A percentile compares a stretch with the other conserved stretches of the same genome.
These are phyloP conservation scores for Ophthalmolycus amberensis DNA, from an alignment of 2,113 vertebrate species.

Conservation along the genomic window DNA sequence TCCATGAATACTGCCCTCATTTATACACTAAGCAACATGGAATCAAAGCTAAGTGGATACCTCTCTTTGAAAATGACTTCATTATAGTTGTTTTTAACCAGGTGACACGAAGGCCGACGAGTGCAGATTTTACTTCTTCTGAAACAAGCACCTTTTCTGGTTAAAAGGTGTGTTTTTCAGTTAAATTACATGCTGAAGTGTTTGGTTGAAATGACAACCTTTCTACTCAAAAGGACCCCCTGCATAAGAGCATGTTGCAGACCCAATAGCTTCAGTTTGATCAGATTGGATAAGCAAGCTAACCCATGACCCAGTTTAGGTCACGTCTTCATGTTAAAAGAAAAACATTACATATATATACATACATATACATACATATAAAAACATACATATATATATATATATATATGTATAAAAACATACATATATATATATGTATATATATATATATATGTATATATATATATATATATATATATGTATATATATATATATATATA, in stretches of 20 bases:
- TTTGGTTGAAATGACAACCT: neutral
- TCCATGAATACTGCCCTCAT: constrained; percentile 44
- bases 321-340: neutral
- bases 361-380: too few relatives aligned
- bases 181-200: constrained; percentile 25
- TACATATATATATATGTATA: neutral
- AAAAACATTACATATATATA: neutral
- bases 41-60: constrained; percentile 43
- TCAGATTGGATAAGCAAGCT: neutral
- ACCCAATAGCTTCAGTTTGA: neutral
- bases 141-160: neutral
- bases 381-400: too few relatives aligned
- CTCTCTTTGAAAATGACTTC: constrained; percentile 41
- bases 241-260: neutral
- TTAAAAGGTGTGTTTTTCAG: constrained; percentile 11
- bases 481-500: neutral
- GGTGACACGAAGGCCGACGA: neutral
- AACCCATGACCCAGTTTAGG: neutral
- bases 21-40: constrained; percentile 48
- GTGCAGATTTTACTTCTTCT: constrained; percentile 15
- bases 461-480: too few relatives aligned
- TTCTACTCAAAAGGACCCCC: neutral
- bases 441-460: too few relatives aligned
- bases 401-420: too few relatives aligned
- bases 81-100: constrained; percentile 18